phyloP scores from a whole-genome alignment of 1,140 invertebrate genomes.

The Melipona quadrifasciata region DNA sequence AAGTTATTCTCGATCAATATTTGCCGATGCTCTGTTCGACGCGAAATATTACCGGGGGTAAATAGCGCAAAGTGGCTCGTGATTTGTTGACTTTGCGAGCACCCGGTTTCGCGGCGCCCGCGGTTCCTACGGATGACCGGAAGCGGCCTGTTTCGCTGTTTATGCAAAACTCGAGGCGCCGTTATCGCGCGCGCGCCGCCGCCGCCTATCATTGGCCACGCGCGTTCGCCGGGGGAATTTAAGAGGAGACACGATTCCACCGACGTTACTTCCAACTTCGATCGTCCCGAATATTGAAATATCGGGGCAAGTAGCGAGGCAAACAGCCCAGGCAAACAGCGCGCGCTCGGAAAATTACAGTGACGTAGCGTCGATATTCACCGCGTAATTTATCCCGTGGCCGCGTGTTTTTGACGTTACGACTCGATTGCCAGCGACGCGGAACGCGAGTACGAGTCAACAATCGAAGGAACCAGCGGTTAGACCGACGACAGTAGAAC shows the following conservation, averaged over 20 bases:
- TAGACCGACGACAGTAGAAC: neutral
- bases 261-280: neutral
- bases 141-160: slow-evolving; percentile 37
- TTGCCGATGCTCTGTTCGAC: neutral
- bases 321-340: neutral
- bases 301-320: neutral
- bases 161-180: slow-evolving; percentile 43
- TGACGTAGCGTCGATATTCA: neutral
- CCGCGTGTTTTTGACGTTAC: neutral
- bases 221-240: neutral
- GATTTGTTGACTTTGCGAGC: slow-evolving; percentile 50
- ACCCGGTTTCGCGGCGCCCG: neutral
- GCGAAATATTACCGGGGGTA: slow-evolving; percentile 4
- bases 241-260: neutral
- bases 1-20: slow-evolving; percentile 33
- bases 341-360: neutral
- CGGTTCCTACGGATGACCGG: slow-evolving; percentile 47
- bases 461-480: neutral
- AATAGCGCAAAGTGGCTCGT: slow-evolving; percentile 40
- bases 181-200: neutral
- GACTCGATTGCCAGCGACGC: too few species aligned
- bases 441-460: neutral
- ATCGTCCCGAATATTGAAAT: neutral
- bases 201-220: neutral
- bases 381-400: neutral